Percentiles rank a stretch among this genome's conserved stretches.
Conservation (phyloP, 2,113 vertebrate genomes). For the Saccopteryx leptura region DNA sequence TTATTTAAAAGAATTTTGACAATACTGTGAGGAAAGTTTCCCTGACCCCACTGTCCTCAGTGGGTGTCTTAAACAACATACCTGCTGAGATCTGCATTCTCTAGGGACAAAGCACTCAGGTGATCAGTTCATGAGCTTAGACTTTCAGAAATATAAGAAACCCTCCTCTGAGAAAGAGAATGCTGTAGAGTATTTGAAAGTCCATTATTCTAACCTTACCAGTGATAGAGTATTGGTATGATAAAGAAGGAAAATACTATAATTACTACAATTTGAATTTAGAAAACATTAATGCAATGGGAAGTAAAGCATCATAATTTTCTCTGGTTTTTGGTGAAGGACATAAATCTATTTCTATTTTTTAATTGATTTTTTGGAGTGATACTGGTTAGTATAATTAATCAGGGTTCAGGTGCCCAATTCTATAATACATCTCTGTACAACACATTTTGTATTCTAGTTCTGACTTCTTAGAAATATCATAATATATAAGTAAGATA, state of each 20-base stretch:
- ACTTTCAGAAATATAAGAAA: slow-evolving; percentile 26
- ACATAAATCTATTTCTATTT: neutral
- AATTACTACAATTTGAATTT: slow-evolving; percentile 37
- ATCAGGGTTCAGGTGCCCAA: too few relatives aligned
- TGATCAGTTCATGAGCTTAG: neutral
- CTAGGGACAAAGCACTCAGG: neutral
- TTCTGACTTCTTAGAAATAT: slow-evolving; percentile 15
- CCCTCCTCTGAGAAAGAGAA: neutral
- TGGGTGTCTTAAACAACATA: neutral
- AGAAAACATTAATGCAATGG: neutral
- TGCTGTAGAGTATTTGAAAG: neutral
- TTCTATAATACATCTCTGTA: too few relatives aligned
- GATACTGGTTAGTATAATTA: too few relatives aligned
- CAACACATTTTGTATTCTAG: too few relatives aligned
- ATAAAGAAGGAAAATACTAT: neutral
- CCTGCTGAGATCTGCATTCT: neutral
- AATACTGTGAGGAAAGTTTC: neutral
- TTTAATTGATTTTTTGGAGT: too few relatives aligned
- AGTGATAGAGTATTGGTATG: neutral
- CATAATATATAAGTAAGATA: slow-evolving; percentile 34
- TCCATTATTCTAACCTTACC: slow-evolving; percentile 12
- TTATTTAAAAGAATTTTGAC: slow-evolving; percentile 47
- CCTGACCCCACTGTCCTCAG: neutral
- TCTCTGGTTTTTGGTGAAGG: slow-evolving; percentile 17
- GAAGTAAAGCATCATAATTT: slow-evolving; percentile 21